Evolutionary conservation across 2,113 vertebrate species (phyloP).

Genomic region (Glaucidium brasilianum): DNA sequence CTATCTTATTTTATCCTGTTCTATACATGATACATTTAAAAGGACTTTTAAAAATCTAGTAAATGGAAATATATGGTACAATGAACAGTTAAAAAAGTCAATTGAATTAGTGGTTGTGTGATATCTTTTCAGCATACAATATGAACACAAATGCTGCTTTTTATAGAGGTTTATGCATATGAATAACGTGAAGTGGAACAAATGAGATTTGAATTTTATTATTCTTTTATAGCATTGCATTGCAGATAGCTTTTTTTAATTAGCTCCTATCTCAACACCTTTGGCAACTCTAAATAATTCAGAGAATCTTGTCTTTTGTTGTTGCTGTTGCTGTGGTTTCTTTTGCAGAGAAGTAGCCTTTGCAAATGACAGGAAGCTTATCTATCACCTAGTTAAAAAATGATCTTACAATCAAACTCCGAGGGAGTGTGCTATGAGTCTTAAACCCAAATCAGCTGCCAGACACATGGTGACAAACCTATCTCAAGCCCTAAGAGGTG

Average conservation of each 20-base stretch:
- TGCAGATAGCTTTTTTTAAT: conserved; percentile 68
- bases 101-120: conserved; percentile 45
- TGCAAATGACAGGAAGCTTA: neutral
- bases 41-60: conserved; percentile 40
- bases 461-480: neutral
- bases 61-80: conserved; percentile 66
- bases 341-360: neutral
- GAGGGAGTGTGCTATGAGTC: neutral
- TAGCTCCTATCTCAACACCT: conserved; percentile 66
- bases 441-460: neutral
- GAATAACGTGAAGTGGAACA: conserved; percentile 69
- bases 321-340: neutral
- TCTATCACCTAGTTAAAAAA: neutral
- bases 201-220: conserved; percentile 78
- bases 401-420: neutral
- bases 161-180: conserved; percentile 64
- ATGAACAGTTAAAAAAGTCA: conserved; percentile 63
- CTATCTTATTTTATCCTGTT: conserved; percentile 38
- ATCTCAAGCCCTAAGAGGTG: neutral
- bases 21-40: conserved; percentile 48
- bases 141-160: conserved; percentile 45
- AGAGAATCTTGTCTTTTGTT: neutral
- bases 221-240: conserved; percentile 65
- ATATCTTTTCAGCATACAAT: conserved; percentile 26
- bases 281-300: conserved; percentile 66